Conservation (phyloP, 2,888 invertebrate genomes). For the Hypomecis punctinalis region DNA sequence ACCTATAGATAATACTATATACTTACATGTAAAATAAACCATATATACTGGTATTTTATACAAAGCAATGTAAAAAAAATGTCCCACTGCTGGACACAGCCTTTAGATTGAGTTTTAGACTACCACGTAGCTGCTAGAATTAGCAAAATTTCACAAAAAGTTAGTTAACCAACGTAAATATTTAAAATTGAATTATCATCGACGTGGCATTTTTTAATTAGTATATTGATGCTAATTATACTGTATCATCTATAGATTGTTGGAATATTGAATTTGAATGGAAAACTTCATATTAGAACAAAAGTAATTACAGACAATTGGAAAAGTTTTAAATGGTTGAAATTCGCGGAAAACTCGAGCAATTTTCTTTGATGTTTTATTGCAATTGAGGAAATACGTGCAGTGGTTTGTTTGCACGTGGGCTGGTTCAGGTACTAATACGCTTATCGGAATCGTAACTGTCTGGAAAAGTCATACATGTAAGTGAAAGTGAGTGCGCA, state of each 20-base stretch:
- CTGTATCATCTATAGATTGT: background rate
- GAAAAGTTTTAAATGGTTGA: slow-evolving; percentile 11
- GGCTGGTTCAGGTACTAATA: background rate
- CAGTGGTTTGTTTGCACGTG: slow-evolving; percentile 17
- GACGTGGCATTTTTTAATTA: no score
- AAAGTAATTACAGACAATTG: slow-evolving; percentile 12
- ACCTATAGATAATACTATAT: no score
- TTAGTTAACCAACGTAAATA: no score
- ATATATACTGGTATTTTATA: no score
- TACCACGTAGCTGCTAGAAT: no score
- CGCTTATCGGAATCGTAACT: slow-evolving; percentile 32
- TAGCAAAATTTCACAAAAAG: no score
- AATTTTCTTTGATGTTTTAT: slow-evolving; percentile 22
- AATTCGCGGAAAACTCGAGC: slow-evolving; percentile 20
- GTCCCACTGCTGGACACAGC: no score
- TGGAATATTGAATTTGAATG: background rate
- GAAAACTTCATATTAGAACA: slow-evolving; percentile 9
- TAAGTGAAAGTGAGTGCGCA: slow-evolving; percentile 71
- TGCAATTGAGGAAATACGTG: slow-evolving; percentile 29
- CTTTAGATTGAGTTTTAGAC: no score
- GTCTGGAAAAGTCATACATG: slow-evolving; percentile 55
- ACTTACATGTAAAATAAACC: no score
- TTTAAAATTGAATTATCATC: no score
- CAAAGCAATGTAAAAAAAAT: no score
- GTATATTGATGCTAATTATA: background rate